Evolutionary conservation across 1,140 invertebrate genomes (phyloP).

Genomic region (Drosophila pandora): DNA sequence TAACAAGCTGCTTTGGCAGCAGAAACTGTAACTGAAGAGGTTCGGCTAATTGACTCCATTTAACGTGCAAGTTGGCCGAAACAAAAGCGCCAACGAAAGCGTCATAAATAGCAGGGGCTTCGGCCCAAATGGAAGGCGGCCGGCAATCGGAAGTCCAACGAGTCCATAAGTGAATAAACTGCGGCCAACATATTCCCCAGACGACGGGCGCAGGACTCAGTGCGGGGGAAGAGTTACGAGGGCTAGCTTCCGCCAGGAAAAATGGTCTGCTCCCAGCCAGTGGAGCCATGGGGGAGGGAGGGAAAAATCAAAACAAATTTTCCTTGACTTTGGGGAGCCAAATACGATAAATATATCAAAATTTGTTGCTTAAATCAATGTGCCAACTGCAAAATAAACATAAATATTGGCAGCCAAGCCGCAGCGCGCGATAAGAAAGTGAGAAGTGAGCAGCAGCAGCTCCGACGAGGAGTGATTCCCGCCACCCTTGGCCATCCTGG

Average conservation of each 20-base stretch:
- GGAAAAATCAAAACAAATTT: slow-evolving; percentile 58
- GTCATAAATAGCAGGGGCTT: slow-evolving; percentile 20
- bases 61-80: slow-evolving; percentile 47
- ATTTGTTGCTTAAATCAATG: slow-evolving; percentile 73
- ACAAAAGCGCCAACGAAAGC: slow-evolving; percentile 38
- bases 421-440: slow-evolving; percentile 51
- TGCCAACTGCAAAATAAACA: slow-evolving; percentile 70
- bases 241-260: slow-evolving; percentile 52
- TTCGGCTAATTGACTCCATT: slow-evolving; percentile 58
- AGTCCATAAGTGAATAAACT: slow-evolving; percentile 77
- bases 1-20: not conserved
- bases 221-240: slow-evolving; percentile 36
- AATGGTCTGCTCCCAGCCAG: slow-evolving; percentile 8
- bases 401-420: slow-evolving; percentile 71
- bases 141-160: slow-evolving; percentile 68
- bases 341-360: slow-evolving; percentile 74
- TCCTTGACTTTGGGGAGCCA: slow-evolving; percentile 47
- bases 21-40: not conserved
- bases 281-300: not conserved
- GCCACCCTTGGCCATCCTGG: not conserved
- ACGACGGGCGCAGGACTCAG: slow-evolving; percentile 12
- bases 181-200: slow-evolving; percentile 56
- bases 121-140: slow-evolving; percentile 19
- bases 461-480: slow-evolving; percentile 26
- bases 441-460: slow-evolving; percentile 17